Base-by-base conservation (phyloP, 2,888 invertebrate species). In the Scaptomyza tumidula region DNA sequence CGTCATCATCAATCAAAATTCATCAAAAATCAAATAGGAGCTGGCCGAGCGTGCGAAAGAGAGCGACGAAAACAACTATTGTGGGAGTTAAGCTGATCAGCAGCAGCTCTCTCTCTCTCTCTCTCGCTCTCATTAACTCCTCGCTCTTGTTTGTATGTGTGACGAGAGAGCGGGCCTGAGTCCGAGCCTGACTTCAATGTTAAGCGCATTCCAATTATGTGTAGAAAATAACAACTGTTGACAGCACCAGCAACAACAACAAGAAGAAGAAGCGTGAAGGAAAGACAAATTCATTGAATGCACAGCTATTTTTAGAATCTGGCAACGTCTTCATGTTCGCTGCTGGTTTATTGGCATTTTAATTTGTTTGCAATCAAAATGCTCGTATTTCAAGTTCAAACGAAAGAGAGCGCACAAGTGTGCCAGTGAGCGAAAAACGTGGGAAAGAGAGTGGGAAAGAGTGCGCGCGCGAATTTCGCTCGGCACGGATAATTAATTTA, bases 341-440 rank as follows among this genome's bases (percentile, higher is more conserved):
- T 55, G 37, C 35, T 49, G 33, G 56, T 69, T 85, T 81, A 84
- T 66, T 75, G 72, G 61, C 56, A 78, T 74, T 81, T 81, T 81
- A 84, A 86, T 75, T 60, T 63, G 75, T 71, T 48, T 56, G 63
- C 71, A 71, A 70, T 71, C 57, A 71, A 70, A 70, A 49, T 62
- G 58, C 43, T 64, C 61, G 61, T 71, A 66, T 79, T 86, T 83
- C 82, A 83, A 83, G 82, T 83, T 83, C 82, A 83, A 79, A 63
- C 63, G 66, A 53, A 75, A 71, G 82, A 33, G 33, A 10, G 16
- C 16, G 62, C 78, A 79, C 85, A 81, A 85, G 82, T 78, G 80
- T 45, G 50, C 44, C 13, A 46, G 29, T 44, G 19, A 48, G 54
- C 13, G 31, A 14, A 14, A 50, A 14, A 50, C 5, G 7, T 7